Conservation (phyloP, 2,797 vertebrate species). For the Pseudochirops cupreus region DNA sequence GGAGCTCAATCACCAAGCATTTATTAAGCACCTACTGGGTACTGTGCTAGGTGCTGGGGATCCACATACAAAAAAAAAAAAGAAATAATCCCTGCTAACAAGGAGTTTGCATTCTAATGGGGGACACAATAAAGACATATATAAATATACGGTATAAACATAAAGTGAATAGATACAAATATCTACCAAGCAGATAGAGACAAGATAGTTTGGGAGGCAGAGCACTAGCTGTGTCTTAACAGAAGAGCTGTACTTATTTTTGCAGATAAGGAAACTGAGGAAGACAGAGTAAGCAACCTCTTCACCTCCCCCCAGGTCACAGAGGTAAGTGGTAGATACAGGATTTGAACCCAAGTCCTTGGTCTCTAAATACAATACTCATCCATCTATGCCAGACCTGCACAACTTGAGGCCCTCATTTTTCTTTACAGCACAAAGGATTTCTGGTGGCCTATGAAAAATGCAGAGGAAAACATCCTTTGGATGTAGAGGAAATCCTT, state of each 20-base stretch:
- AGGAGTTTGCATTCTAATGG: background rate
- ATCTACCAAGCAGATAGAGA: background rate
- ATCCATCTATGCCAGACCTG: background rate
- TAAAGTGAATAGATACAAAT: background rate
- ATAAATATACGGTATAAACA: background rate
- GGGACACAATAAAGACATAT: background rate
- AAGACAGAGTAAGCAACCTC: background rate
- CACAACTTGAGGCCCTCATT: fast-evolving
- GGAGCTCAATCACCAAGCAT: background rate
- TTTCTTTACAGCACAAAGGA: no score
- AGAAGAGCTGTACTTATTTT: background rate
- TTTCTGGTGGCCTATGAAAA: no score
- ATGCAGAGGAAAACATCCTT: no score
- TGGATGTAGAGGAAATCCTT: no score
- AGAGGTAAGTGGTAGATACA: background rate
- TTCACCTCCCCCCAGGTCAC: background rate
- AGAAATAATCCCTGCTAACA: background rate
- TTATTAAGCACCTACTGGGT: background rate
- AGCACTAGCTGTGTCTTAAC: background rate
- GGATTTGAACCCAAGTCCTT: background rate
- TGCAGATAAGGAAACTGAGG: background rate
- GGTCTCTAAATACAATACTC: background rate
- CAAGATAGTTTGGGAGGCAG: background rate
- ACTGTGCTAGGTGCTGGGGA: background rate
- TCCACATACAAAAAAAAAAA: background rate